phyloP scores from a whole-genome alignment of 2,797 vertebrate species.

The Triplophysa bombifrons region DNA sequence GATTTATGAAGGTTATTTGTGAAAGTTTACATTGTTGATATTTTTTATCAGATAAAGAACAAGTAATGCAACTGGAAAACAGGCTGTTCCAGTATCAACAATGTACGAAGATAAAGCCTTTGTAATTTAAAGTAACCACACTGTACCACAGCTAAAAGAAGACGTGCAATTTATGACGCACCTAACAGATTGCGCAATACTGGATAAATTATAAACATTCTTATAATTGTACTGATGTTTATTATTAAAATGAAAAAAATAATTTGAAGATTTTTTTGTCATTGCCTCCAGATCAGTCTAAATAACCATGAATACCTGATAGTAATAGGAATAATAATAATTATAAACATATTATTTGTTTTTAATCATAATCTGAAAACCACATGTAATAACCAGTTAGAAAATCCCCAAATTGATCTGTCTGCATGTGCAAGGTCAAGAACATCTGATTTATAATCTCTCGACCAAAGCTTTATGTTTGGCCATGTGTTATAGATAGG shows the following conservation, averaged over 20 bases:
- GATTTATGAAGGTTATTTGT: not conserved
- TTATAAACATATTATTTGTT: too few species aligned
- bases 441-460: constrained; percentile 19
- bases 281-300: too few species aligned
- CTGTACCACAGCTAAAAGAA: not conserved
- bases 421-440: not conserved
- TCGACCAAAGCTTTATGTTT: not conserved
- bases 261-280: too few species aligned
- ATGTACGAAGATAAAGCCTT: not conserved
- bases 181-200: not conserved
- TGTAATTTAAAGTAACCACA: not conserved
- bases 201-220: not conserved
- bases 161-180: not conserved
- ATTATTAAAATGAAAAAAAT: not conserved
- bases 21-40: not conserved
- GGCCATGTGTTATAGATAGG: not conserved
- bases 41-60: constrained; percentile 1
- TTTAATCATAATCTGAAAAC: not conserved
- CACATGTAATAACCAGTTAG: not conserved
- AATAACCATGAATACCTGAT: too few species aligned
- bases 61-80: not conserved
- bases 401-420: not conserved
- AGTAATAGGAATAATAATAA: too few species aligned
- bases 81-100: not conserved
- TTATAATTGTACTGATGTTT: not conserved